These are phyloP conservation scores for Oreotrochilus melanogaster DNA, from an alignment of 2,113 vertebrate species.

Conservation along the genomic window DNA sequence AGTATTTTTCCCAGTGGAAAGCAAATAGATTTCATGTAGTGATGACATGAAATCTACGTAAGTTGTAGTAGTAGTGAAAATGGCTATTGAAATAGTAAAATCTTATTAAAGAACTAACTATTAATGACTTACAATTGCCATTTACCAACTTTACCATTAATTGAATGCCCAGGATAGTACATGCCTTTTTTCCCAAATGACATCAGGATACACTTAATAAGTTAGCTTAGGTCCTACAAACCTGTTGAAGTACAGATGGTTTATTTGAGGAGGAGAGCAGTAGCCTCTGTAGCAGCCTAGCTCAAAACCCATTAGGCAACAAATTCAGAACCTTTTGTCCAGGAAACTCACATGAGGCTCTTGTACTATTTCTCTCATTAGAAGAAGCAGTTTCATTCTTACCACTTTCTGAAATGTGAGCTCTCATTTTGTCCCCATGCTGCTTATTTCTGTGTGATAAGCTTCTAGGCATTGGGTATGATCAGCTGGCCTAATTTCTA, in stretches of 20 bases:
- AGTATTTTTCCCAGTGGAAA: neutral
- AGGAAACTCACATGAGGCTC: rapidly evolving
- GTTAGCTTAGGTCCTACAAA: neutral
- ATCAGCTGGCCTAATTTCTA: neutral
- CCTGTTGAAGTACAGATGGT: neutral
- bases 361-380: neutral
- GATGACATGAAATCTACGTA: neutral
- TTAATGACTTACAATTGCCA: neutral
- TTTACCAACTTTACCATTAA: neutral
- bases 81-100: neutral
- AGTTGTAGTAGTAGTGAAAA: neutral
- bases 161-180: neutral
- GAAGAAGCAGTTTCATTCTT: neutral
- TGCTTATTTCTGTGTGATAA: neutral
- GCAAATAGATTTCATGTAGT: neutral
- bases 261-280: neutral
- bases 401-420: neutral
- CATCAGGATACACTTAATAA: neutral
- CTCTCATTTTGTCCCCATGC: neutral
- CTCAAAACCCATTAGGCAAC: neutral
- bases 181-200: neutral
- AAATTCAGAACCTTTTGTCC: neutral
- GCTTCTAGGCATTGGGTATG: neutral
- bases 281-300: neutral
- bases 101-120: neutral